Percentiles rank a stretch among this genome's conserved stretches.
These are phyloP conservation scores for Thalassophryne amazonica DNA, from an alignment of 2,797 vertebrate species.

Conservation along the genomic window DNA sequence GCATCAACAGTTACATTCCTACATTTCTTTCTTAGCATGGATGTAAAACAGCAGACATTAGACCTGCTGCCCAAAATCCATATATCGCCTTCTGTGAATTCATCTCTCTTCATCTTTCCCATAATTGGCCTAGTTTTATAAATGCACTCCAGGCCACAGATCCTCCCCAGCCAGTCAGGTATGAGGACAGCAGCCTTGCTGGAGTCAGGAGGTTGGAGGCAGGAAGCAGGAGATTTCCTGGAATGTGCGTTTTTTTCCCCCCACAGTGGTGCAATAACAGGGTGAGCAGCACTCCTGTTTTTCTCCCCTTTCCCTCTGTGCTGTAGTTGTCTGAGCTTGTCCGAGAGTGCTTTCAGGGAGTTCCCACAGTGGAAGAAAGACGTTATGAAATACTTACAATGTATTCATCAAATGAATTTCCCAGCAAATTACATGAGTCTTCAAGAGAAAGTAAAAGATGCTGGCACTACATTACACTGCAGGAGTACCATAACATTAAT, in stretches of 20 bases:
- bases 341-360: constrained; percentile 24
- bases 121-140: constrained; percentile 18
- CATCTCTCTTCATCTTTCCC: background rate
- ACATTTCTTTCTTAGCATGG: constrained; percentile 43
- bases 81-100: background rate
- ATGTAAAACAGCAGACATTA: constrained; percentile 34
- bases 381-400: constrained; percentile 3
- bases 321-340: constrained; percentile 18
- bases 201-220: constrained; percentile 72
- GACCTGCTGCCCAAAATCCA: constrained; percentile 6
- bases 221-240: constrained; percentile 86
- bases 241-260: constrained; percentile 81
- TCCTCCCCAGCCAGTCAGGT: constrained; percentile 62
- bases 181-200: constrained; percentile 62
- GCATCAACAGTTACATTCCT: constrained; percentile 31
- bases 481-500: background rate
- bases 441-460: constrained; percentile 15
- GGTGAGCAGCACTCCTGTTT: constrained; percentile 60
- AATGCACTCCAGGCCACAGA: constrained; percentile 22
- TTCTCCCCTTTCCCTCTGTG: constrained; percentile 49
- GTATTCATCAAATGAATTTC: constrained; percentile 41
- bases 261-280: constrained; percentile 77
- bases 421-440: constrained; percentile 27
- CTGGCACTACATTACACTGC: background rate
- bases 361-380: constrained; percentile 32